These are phyloP conservation scores for Rhopalosiphum padi DNA, from an alignment of 1,140 invertebrate genomes.

Conservation along the genomic window DNA sequence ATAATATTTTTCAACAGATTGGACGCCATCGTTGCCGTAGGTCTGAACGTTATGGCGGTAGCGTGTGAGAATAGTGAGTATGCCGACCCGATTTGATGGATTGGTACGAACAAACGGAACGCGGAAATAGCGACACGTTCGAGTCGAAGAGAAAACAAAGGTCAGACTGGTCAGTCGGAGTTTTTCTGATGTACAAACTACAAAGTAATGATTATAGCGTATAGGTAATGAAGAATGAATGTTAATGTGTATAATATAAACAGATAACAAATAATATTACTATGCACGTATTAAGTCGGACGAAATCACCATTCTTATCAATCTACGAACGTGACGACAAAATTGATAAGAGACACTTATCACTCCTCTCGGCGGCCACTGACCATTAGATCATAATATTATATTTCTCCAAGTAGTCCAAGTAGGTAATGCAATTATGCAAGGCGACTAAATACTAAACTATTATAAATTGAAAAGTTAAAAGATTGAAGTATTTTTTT, in stretches of 20 bases:
- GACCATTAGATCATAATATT: no score
- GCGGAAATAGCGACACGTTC: slow-evolving; percentile 31
- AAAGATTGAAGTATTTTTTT: no score
- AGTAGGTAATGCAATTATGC: no score
- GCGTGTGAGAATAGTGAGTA: not conserved
- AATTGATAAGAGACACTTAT: not conserved
- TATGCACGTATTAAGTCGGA: not conserved
- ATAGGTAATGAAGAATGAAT: no score
- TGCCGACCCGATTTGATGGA: not conserved
- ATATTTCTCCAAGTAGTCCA: no score
- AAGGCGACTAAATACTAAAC: no score
- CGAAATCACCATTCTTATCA: not conserved
- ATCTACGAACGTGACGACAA: not conserved
- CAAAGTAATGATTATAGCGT: not conserved
- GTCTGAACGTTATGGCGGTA: not conserved
- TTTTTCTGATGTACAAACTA: not conserved
- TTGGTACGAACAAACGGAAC: not conserved
- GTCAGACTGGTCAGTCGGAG: not conserved
- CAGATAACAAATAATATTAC: not conserved
- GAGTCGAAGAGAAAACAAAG: slow-evolving; percentile 17
- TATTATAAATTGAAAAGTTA: no score
- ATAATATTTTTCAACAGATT: slow-evolving; percentile 43
- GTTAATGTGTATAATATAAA: no score
- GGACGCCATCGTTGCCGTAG: slow-evolving; percentile 25
- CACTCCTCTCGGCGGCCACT: no score